Evolutionary conservation across 30 jellyfish, hydroid and myxozoan genomes (phyloP).

Genomic region (Aurelia sp.): DNA sequence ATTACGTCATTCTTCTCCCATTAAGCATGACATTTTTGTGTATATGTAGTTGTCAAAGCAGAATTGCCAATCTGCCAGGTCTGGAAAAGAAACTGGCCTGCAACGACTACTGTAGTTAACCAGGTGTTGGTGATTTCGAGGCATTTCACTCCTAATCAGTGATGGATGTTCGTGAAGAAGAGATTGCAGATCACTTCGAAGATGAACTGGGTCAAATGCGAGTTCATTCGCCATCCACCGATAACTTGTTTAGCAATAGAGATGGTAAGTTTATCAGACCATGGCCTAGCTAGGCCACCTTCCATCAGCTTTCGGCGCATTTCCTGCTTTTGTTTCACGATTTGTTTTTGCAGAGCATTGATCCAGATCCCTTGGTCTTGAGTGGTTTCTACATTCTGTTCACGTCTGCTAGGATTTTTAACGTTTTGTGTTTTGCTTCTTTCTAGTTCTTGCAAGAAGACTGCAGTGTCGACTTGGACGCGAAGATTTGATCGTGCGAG

Average conservation of each 20-base stretch:
- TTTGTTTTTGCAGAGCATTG: too few species aligned
- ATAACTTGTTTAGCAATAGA: conserved; percentile 89
- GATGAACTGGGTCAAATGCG: conserved; percentile 23
- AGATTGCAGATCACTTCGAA: conserved; percentile 1
- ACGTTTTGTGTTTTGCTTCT: background rate
- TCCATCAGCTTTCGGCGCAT: background rate
- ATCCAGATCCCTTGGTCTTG: too few species aligned
- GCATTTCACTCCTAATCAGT: background rate
- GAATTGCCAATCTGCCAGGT: too few species aligned
- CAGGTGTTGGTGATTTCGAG: conserved; percentile 31
- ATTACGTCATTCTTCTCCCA: too few species aligned
- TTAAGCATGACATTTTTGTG: too few species aligned
- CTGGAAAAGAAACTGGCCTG: too few species aligned
- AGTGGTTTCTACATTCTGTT: too few species aligned
- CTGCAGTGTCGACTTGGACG: conserved; percentile 79
- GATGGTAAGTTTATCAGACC: conserved; percentile 51
- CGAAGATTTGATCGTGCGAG: conserved; percentile 87
- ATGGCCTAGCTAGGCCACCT: too few species aligned
- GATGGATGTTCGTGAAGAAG: conserved; percentile 35
- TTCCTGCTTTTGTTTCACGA: conserved; percentile 15
- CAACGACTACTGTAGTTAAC: background rate
- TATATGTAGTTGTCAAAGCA: too few species aligned
- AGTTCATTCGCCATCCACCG: conserved; percentile 82
- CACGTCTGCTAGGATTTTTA: too few species aligned
- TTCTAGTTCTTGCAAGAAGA: conserved; percentile 87